A percentile compares a stretch with the other conserved stretches of the same genome.
Conservation (phyloP, 2,797 vertebrate genomes). For the Anguilla marmorata region DNA sequence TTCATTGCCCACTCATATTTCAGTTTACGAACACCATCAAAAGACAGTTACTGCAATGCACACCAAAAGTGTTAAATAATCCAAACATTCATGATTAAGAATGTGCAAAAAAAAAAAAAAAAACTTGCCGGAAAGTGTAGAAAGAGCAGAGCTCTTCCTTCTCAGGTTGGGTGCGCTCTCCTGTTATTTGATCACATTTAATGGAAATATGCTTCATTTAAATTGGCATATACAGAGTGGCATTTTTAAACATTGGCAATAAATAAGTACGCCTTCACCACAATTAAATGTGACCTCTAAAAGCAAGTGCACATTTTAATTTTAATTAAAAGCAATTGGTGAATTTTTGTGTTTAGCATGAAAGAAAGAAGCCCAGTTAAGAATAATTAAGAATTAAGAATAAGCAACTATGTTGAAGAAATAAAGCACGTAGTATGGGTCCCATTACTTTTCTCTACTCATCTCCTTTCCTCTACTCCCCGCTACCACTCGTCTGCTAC, state of each 20-base stretch:
- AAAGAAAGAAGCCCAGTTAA: not conserved
- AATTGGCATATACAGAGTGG: slow-evolving; percentile 40
- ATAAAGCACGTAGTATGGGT: not conserved
- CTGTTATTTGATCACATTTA: slow-evolving; percentile 28
- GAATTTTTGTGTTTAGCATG: not conserved
- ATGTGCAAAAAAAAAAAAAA: not conserved
- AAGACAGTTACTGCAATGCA: not conserved
- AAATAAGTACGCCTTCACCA: slow-evolving; percentile 12
- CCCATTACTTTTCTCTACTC: no score
- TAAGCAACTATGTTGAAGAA: not conserved
- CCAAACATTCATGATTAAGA: not conserved
- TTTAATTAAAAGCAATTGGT: not conserved
- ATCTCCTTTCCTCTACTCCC: no score
- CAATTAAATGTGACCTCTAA: not conserved
- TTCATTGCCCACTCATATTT: slow-evolving; percentile 43
- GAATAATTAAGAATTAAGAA: slow-evolving; percentile 12
- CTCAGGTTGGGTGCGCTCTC: slow-evolving; percentile 27
- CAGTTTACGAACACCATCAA: not conserved
- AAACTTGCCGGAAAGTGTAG: not conserved
- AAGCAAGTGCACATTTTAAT: not conserved
- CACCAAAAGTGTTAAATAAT: not conserved
- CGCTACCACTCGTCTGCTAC: no score
- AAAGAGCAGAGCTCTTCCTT: slow-evolving; percentile 18
- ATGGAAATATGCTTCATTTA: slow-evolving; percentile 35
- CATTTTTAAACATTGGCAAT: slow-evolving; percentile 42